Percentiles rank a stretch among this genome's conserved stretches.
Evolutionary conservation across 1,140 invertebrate species (phyloP).

Genomic region (roundworm (Caenorhabditis elegans)): WBcel235 BX284603.4:2524501-2525000

Average conservation of each 20-base stretch:
- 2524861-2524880: background rate
- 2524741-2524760: background rate
- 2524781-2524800: background rate
- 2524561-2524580: no score
- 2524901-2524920: no score
- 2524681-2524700: conserved; percentile 41
- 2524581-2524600: no score
- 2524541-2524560: no score
- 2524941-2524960: no score
- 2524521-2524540: no score
- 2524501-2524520: no score
- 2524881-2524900: no score
- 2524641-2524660: background rate
- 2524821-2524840: conserved; percentile 34
- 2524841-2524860: background rate
- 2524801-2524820: conserved; percentile 20
- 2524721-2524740: background rate
- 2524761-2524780: background rate
- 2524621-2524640: conserved; percentile 40
- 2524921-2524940: no score
- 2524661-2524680: conserved; percentile 44
- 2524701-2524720: conserved; percentile 25
- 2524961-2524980: no score
- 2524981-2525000: no score
- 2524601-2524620: no score